Evolutionary conservation across 1,140 invertebrate species (phyloP), one percentile per base, ranked within the genome.

Genomic region (Vanessa atalanta): DNA sequence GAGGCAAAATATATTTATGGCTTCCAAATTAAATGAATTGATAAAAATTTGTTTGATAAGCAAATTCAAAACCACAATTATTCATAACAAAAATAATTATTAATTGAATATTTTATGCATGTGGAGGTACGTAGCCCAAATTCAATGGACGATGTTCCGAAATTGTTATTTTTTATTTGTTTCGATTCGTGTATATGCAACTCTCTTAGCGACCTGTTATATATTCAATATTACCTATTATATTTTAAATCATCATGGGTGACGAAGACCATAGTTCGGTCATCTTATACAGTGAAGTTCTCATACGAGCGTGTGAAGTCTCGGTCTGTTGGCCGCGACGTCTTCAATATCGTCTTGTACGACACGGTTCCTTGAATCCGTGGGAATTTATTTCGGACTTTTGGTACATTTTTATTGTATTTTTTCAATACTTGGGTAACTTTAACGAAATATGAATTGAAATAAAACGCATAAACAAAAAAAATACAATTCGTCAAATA

Each of bases 241-340:
- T 60, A 14, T 60, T 13, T 26, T 13, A 60, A 61, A 60, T 64
- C 64, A 72, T 68, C 60, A n/a, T 73, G 55, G 60, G 81, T 82
- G 79, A 83, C 83, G 77, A 76, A 81, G 80, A 83, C 82, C 81
- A 82, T 82, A 82, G 81, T 72, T 80, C 84, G 88, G 84, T 88
- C 87, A 86, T 79, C 80, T 83, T 68, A 76, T 80, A 82, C 85
- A 87, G 79, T 61, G 37, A 61, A 73, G 83, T 89, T 91, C 88
- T 86, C 88, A 91, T 85, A 88, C 76, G 80, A 82, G 75, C 86
- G 87, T 88, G 89, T 89, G 89, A 91, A 90, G 78, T 73, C 69
- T 76, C 78, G 81, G 71, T 84, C 73, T 67, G 79, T 43, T 79
- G 79, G 55, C 16, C 70, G 67, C 76, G 71, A 77, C 79, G 83